Evolutionary conservation across 2,113 vertebrate genomes (phyloP), one percentile per base, ranked within the genome.

Genomic region (Australoheros scitulus): DNA sequence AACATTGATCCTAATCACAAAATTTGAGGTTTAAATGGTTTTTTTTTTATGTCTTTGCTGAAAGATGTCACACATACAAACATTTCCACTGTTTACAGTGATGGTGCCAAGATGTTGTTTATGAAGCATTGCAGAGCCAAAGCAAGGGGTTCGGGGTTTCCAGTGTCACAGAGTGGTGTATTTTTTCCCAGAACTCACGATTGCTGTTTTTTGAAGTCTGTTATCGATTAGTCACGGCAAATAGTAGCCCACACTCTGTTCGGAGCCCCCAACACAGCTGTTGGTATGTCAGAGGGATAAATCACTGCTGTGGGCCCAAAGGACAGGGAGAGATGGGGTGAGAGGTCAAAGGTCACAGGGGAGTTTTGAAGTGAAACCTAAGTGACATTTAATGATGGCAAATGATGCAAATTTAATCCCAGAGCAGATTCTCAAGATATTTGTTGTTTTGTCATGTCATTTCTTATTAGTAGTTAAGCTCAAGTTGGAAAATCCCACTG

Each of bases 181-280:
- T 86, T 88, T 88, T 92, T 85, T 88, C 88, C 87, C 60, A 82
- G 85, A 89, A 92, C 92, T 95, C 93, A 93, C 76, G 82, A 92
- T 89, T 91, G 87, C 77, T 77, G 81, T 91, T 94, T 93, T 94
- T 95, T 92, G 86, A 96, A 95, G 95, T 95, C 96, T 96, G 96
- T 88, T 94, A 95, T 95, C 92, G 92, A 96, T 96, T 96, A 96
- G 96, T 96, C 95, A 96, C 84, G 91, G 95, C 92, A 93, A 95
- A 95, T 94, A 94, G 93, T 93, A 94, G 92, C 92, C 84, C 90
- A 86, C 92, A 87, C 93, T 95, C 88, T 77, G 88, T 87, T 91
- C 50, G 2, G 87, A 94, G 89, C 92, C 94, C 92, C 91, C 92
- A 92, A 92, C 92, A 93, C 96, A 96, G 96, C 96, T 96, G 96